Percentiles rank a stretch among this genome's conserved stretches.
Evolutionary conservation across 2,797 vertebrate genomes (phyloP).

Genomic region (Sebastolobus alascanus): DNA sequence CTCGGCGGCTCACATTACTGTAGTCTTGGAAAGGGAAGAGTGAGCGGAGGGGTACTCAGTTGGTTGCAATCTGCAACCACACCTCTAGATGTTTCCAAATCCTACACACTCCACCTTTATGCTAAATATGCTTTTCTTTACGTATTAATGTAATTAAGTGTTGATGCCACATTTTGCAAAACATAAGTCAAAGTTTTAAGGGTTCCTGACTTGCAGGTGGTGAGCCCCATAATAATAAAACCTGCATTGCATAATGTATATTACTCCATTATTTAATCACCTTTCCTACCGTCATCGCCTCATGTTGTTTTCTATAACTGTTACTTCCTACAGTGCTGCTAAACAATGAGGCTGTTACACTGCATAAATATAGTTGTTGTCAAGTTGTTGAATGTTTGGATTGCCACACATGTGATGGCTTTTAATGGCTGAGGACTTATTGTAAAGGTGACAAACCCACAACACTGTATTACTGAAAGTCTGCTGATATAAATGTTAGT

Average conservation of each 20-base stretch:
- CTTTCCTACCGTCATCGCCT: constrained; percentile 4
- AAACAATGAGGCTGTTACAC: constrained; percentile 18
- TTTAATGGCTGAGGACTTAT: constrained; percentile 8
- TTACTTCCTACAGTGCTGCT: constrained; percentile 18
- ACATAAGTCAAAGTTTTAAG: constrained; percentile 9
- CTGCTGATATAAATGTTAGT: background rate
- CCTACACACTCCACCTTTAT: background rate
- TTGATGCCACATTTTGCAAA: constrained; percentile 1
- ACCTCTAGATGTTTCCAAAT: too few relatives aligned
- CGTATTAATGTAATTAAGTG: constrained; percentile 2
- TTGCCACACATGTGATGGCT: background rate
- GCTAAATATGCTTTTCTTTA: constrained; percentile 11
- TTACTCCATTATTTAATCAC: constrained; percentile 24
- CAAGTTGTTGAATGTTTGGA: background rate
- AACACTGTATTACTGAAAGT: background rate
- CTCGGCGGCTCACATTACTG: too few relatives aligned
- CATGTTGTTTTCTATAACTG: constrained; percentile 14
- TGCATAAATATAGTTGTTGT: background rate
- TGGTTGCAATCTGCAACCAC: too few relatives aligned
- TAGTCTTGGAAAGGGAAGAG: too few relatives aligned
- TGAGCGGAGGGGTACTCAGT: too few relatives aligned
- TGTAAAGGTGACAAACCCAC: background rate
- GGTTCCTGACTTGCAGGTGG: background rate
- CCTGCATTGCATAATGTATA: constrained; percentile 9
- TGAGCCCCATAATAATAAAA: constrained; percentile 24